Evolutionary conservation across 2,888 invertebrate genomes (phyloP).

Genomic region (Ormyrus rosae): DNA sequence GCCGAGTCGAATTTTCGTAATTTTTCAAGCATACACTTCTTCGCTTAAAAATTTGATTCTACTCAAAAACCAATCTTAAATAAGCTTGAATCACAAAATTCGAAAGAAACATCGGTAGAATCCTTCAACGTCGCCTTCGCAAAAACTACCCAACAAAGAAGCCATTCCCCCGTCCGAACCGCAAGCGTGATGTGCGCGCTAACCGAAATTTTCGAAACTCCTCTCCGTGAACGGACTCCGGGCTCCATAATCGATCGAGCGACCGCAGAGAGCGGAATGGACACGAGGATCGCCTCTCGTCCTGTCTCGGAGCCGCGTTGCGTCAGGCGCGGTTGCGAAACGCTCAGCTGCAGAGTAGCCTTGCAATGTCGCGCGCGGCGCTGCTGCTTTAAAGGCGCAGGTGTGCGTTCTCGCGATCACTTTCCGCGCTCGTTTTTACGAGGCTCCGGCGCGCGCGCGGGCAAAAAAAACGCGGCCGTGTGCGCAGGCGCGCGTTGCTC

Average conservation of each 20-base stretch:
- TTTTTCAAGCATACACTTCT: not conserved
- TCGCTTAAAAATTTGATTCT: not conserved
- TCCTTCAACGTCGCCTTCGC: too few species aligned
- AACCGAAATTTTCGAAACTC: too few species aligned
- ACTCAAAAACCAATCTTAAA: too few species aligned
- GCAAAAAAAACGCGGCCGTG: not conserved
- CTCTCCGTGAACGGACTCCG: too few species aligned
- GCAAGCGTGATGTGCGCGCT: too few species aligned
- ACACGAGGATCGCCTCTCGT: not conserved
- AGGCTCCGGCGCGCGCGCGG: not conserved
- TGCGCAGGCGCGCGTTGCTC: not conserved
- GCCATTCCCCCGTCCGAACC: too few species aligned
- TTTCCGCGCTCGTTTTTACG: slow-evolving; percentile 15
- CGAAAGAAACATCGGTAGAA: too few species aligned
- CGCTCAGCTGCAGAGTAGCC: not conserved
- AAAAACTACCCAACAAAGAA: too few species aligned
- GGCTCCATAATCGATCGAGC: too few species aligned
- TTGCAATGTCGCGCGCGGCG: not conserved
- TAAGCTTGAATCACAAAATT: too few species aligned
- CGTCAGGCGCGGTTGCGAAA: not conserved
- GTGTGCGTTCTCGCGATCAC: not conserved
- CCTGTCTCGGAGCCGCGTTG: not conserved
- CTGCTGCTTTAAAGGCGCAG: not conserved
- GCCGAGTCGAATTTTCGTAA: not conserved
- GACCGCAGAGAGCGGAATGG: too few species aligned